phyloP scores from a whole-genome alignment of 1,140 invertebrate species.

The Conopomorpha cramerella region DNA sequence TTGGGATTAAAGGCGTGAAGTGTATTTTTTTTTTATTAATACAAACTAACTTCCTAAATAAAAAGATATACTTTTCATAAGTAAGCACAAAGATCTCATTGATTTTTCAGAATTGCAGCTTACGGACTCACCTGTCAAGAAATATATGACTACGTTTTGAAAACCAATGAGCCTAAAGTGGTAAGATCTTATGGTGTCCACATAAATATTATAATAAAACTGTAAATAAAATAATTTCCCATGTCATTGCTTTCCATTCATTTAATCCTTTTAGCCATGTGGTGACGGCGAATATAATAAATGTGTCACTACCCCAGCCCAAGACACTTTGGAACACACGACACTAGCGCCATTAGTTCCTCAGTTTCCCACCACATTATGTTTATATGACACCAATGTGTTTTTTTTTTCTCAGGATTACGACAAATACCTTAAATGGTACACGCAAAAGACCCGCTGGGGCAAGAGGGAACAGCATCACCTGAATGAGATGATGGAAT shows the following conservation, averaged over 20 bases:
- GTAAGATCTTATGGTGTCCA: slow-evolving; percentile 12
- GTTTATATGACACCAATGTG: neutral
- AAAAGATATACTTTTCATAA: no score
- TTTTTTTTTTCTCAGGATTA: slow-evolving; percentile 19
- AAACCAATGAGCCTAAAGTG: slow-evolving; percentile 11
- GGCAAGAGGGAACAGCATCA: slow-evolving; percentile 23
- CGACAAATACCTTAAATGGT: slow-evolving; percentile 29
- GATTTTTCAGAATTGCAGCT: slow-evolving; percentile 24
- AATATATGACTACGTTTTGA: slow-evolving; percentile 17
- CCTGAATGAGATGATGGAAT: slow-evolving; percentile 20
- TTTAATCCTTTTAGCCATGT: no score
- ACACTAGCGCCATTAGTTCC: no score
- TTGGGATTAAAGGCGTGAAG: no score
- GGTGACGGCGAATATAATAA: no score
- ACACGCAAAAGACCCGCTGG: slow-evolving; percentile 19
- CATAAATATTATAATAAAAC: neutral
- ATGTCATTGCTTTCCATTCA: neutral
- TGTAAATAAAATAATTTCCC: neutral
- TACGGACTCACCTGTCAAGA: slow-evolving; percentile 16
- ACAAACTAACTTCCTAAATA: no score
- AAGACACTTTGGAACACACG: no score
- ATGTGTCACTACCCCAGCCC: no score
- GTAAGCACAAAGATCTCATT: no score
- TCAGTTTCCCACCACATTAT: no score
- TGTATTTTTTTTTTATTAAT: no score